Evolutionary conservation across 2,888 invertebrate genomes (phyloP).

Genomic region (Drosophila meridiana): DNA sequence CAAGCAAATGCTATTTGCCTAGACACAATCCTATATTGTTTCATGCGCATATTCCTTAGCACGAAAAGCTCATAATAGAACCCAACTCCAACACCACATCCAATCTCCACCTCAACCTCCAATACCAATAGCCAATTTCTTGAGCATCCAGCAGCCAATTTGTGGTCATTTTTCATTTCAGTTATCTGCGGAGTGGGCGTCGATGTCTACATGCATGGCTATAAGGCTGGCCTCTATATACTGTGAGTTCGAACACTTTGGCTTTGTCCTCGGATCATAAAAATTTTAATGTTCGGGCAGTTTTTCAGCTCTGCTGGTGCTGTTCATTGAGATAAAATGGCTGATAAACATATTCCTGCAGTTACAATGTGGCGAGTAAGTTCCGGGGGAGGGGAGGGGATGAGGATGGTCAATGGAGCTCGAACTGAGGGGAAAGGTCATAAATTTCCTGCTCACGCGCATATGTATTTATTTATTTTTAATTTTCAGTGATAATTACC

Average conservation of each 20-base stretch:
- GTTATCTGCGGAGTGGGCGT: constrained; percentile 89
- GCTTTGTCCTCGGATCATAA: constrained; percentile 31
- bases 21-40: constrained; percentile 57
- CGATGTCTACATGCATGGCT: constrained; percentile 87
- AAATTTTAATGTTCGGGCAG: constrained; percentile 85
- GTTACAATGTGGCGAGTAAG: constrained; percentile 84
- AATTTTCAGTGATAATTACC: constrained; percentile 78
- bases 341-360: constrained; percentile 88
- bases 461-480: constrained; percentile 38
- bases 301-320: constrained; percentile 87
- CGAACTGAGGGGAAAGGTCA: background rate
- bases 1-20: constrained; percentile 53
- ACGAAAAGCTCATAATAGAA: constrained; percentile 17
- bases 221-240: constrained; percentile 87
- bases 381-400: constrained; percentile 14
- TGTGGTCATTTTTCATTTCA: constrained; percentile 83
- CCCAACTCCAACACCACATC: background rate
- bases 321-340: constrained; percentile 88
- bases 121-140: constrained; percentile 8
- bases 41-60: constrained; percentile 49
- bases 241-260: constrained; percentile 86
- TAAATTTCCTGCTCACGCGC: constrained; percentile 20
- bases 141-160: constrained; percentile 46
- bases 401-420: no score
- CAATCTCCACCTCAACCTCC: background rate